phyloP scores from a whole-genome alignment of 2,797 vertebrate species.

The Semotilus atromaculatus region DNA sequence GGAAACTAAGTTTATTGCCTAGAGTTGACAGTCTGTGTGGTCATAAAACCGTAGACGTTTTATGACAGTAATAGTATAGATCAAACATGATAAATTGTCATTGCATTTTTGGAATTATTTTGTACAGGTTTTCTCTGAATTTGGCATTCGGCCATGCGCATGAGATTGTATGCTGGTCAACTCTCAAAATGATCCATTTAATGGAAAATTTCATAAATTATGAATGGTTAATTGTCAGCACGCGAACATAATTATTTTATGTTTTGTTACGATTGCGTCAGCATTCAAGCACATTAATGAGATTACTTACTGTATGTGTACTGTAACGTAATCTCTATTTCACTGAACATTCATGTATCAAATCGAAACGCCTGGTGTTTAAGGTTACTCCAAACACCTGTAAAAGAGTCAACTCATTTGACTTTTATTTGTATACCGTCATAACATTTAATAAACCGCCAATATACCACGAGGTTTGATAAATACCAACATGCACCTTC shows the following conservation, averaged over 20 bases:
- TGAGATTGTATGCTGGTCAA: neutral
- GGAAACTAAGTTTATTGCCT: conserved; percentile 22
- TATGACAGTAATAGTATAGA: no score
- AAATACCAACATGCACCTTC: neutral
- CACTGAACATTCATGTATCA: neutral
- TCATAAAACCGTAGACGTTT: neutral
- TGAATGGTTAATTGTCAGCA: neutral
- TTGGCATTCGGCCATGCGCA: neutral
- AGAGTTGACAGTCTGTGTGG: neutral
- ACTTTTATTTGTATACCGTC: neutral
- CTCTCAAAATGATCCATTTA: neutral
- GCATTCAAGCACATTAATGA: neutral
- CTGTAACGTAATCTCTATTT: conserved; percentile 1
- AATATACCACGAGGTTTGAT: neutral
- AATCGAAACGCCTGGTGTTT: neutral
- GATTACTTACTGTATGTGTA: neutral
- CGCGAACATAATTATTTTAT: neutral
- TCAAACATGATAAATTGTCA: neutral
- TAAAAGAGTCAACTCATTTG: neutral
- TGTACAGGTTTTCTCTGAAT: neutral
- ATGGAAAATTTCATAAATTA: neutral
- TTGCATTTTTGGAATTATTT: neutral
- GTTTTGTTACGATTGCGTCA: neutral
- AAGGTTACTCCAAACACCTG: neutral
- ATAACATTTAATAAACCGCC: neutral